Evolutionary conservation across 2,888 invertebrate genomes (phyloP).

Genomic region (Thymelicus acteon): DNA sequence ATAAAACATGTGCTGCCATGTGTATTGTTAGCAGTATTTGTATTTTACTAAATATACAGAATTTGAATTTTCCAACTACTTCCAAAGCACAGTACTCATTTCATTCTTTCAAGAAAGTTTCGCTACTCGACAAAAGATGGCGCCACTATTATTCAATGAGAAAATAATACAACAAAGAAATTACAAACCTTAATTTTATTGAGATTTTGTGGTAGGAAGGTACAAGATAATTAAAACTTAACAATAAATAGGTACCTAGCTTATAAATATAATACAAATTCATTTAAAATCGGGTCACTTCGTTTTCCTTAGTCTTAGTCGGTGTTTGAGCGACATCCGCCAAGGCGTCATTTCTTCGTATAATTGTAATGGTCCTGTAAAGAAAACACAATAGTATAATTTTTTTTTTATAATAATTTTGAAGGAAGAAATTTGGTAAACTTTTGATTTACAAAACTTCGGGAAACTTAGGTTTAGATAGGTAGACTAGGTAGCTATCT

Average conservation of each 20-base stretch:
- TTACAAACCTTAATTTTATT: slow-evolving; percentile 78
- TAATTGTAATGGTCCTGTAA: slow-evolving; percentile 63
- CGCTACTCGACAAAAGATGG: background rate
- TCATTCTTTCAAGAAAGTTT: slow-evolving; percentile 49
- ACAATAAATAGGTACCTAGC: slow-evolving; percentile 39
- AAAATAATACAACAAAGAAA: slow-evolving; percentile 24
- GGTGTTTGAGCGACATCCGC: slow-evolving; percentile 44
- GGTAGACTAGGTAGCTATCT: no score
- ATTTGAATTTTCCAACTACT: no score
- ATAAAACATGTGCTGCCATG: no score
- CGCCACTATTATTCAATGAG: background rate
- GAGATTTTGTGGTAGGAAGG: slow-evolving; percentile 71
- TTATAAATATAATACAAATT: slow-evolving; percentile 46
- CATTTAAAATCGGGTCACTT: slow-evolving; percentile 74
- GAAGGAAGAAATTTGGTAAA: no score
- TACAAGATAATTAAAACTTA: slow-evolving; percentile 52
- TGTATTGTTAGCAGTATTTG: no score
- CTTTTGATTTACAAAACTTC: no score
- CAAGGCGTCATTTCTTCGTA: slow-evolving; percentile 59
- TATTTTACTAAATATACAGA: no score
- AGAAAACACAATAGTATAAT: slow-evolving; percentile 28
- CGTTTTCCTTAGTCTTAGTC: slow-evolving; percentile 64
- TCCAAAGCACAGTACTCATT: no score
- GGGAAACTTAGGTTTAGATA: no score
- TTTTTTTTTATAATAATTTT: no score